A percentile compares a stretch with the other conserved stretches of the same genome.
Evolutionary conservation across 2,888 invertebrate species (phyloP).

Genomic region (Nomada lathburiana): DNA sequence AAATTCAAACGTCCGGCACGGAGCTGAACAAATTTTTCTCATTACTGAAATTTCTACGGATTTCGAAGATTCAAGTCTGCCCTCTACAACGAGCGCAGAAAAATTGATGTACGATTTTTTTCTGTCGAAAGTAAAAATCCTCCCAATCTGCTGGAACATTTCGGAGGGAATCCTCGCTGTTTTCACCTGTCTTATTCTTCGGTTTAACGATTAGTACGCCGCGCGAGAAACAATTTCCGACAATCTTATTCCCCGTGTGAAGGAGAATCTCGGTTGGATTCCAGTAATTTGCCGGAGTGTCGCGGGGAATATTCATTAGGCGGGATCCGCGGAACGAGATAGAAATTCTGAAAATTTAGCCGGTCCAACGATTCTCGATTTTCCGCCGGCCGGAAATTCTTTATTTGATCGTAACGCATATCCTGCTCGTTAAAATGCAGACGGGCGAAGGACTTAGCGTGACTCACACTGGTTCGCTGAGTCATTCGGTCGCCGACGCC

Average conservation of each 20-base stretch:
- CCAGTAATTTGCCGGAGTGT: slow-evolving; percentile 43
- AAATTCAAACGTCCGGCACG: too few species aligned
- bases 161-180: too few species aligned
- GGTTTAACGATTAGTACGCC: slow-evolving; percentile 27
- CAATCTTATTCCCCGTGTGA: slow-evolving; percentile 47
- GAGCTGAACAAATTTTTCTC: too few species aligned
- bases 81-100: too few species aligned
- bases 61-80: too few species aligned
- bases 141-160: too few species aligned
- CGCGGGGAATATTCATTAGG: slow-evolving; percentile 53
- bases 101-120: too few species aligned
- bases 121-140: too few species aligned
- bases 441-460: slow-evolving; percentile 41
- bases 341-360: slow-evolving; percentile 49
- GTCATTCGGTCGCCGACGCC: slow-evolving; percentile 21
- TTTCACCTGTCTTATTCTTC: background rate
- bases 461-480: slow-evolving; percentile 49
- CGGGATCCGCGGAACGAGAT: slow-evolving; percentile 41
- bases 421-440: slow-evolving; percentile 64
- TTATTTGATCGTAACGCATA: slow-evolving; percentile 64
- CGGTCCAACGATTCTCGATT: slow-evolving; percentile 43
- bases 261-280: slow-evolving; percentile 55
- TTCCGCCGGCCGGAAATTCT: slow-evolving; percentile 50
- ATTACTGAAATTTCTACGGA: too few species aligned
- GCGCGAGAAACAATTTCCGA: slow-evolving; percentile 25